Base-by-base conservation (phyloP, 2,113 vertebrate genomes). In the Seriola aureovittata region DNA sequence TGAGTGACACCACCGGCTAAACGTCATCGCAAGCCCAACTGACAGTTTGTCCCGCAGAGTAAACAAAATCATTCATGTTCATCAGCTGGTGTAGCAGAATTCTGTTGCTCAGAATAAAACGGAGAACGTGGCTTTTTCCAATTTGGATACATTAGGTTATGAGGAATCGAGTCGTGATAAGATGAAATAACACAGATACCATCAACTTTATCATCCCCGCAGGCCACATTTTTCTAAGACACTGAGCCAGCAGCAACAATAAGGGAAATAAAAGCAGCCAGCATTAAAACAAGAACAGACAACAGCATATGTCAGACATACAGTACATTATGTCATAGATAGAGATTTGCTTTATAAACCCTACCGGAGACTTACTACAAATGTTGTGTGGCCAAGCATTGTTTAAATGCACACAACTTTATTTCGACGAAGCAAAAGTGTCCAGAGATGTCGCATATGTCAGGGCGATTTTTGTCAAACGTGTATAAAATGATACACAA, bases 251-350 rank as follows among this genome's bases (percentile, higher is more conserved):
- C 17, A 78, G 40, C 62, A 58, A 58, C 34, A 70, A 42, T 42
- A 50, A 78, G 23, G 44, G 5, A 36, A 78, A 42, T 48, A 71
- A 68, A 84, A 78, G 32, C 17, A 34, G 54, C 42, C 8, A 46
- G 48, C 5, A 10, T n/a, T 13, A 65, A 69, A 74, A 70, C 69
- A 65, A 70, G 55, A 60, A 42, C 38, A 64, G 40, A 68, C 32
- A 80, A 19, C 58, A 34, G 21, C 63, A 21, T 23, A 54, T n/a
- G 60, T 59, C 60, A 36, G 75, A 63, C 23, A 48, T 32, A n/a
- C 2, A 48, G 79, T 6, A 78, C 2, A 48, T 82, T 8, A 78
- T 9, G n/a, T 68, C 71, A 81, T 23, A 25, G 7, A 25, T 6
- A 7, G 52, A 82, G 21, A 36, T 52, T 25, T 57, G 59, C 21